A percentile compares a stretch with the other conserved stretches of the same genome.
These are phyloP conservation scores for Lysiphlebus fabarum DNA, from an alignment of 1,140 invertebrate species.

Conservation along the genomic window DNA sequence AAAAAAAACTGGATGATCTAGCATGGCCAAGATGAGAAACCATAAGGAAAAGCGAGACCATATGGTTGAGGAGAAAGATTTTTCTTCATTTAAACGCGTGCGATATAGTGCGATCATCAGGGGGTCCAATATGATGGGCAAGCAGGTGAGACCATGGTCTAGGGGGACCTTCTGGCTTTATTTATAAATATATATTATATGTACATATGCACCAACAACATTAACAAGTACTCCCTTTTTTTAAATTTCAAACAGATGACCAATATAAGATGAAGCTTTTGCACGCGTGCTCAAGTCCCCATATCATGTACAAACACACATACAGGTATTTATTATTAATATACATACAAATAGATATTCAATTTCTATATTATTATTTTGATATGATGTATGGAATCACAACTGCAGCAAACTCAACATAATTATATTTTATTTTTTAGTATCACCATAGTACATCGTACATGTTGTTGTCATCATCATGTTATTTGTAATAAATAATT, in stretches of 20 bases:
- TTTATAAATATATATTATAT: neutral
- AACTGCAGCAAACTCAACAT: no score
- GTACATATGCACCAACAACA: no score
- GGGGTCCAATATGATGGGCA: neutral
- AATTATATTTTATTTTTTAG: no score
- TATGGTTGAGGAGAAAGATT: conserved; percentile 38
- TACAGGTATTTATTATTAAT: no score
- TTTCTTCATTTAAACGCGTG: conserved; percentile 29
- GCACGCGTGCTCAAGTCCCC: conserved; percentile 16
- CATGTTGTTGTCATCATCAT: no score
- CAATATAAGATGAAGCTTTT: conserved; percentile 21
- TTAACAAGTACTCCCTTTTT: neutral
- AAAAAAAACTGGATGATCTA: neutral
- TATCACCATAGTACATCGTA: no score
- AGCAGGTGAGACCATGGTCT: neutral
- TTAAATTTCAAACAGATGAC: conserved; percentile 40
- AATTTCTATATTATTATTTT: no score
- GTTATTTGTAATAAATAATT: no score
- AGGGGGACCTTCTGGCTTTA: neutral
- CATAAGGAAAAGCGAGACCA: conserved; percentile 23
- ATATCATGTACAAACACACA: neutral
- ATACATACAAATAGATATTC: no score
- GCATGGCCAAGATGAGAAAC: neutral
- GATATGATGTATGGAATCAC: no score
- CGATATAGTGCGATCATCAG: conserved; percentile 4